Percentiles rank a stretch among this genome's conserved stretches.
phyloP scores from a whole-genome alignment of 2,113 vertebrate genomes.

The Sterna hirundo region DNA sequence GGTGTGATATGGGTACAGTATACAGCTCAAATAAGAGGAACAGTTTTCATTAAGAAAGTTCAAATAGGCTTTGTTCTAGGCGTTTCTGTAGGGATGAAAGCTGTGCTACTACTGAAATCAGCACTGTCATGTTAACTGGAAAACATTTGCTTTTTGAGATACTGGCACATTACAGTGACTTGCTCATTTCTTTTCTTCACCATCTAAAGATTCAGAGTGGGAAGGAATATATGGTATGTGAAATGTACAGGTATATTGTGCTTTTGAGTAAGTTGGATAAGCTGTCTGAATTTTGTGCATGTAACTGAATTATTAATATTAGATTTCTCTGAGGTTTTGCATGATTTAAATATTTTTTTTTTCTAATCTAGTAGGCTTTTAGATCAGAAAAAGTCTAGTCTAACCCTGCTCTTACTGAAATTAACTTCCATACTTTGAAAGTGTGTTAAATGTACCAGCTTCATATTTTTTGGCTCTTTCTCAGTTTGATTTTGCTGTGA shows the following conservation, averaged over 20 bases:
- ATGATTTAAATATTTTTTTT: background rate
- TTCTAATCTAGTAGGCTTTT: background rate
- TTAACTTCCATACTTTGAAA: constrained; percentile 7
- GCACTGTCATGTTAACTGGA: background rate
- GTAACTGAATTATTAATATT: constrained; percentile 28
- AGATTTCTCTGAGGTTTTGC: background rate
- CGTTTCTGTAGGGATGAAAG: background rate
- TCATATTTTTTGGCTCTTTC: background rate
- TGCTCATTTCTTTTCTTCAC: constrained; percentile 52
- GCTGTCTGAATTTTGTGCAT: constrained; percentile 14
- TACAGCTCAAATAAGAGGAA: background rate
- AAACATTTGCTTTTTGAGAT: background rate
- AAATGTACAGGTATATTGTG: background rate
- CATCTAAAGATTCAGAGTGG: constrained; percentile 64
- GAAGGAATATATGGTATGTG: constrained; percentile 70
- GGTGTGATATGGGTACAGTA: rapidly evolving
- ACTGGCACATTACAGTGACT: background rate
- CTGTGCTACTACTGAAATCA: background rate
- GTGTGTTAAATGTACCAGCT: background rate
- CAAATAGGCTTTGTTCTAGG: background rate
- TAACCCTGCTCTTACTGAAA: background rate
- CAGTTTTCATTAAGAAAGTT: background rate
- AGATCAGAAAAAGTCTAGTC: background rate
- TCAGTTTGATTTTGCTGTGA: background rate
- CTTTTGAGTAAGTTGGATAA: constrained; percentile 16